phyloP scores from a whole-genome alignment of 2,113 vertebrate species.

The Meles meles region DNA sequence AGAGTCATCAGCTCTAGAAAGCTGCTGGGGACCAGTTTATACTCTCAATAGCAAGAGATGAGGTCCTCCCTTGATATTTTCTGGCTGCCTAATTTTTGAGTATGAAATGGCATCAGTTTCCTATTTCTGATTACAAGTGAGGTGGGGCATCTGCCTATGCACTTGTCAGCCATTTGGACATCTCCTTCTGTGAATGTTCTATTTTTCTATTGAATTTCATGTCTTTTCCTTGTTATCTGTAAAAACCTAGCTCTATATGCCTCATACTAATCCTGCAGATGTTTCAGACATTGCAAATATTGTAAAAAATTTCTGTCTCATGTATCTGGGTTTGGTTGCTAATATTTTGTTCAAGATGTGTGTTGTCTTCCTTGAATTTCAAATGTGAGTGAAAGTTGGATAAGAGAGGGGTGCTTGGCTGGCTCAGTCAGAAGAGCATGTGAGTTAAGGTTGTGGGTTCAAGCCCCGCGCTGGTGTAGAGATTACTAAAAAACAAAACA shows the following conservation, averaged over 20 bases:
- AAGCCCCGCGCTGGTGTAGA: not conserved
- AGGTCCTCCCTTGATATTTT: not conserved
- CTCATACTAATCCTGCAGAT: not conserved
- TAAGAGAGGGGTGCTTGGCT: not conserved
- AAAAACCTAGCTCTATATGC: not conserved
- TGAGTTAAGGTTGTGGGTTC: not conserved
- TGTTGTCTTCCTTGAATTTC: not conserved
- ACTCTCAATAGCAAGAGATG: not conserved
- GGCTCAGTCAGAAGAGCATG: not conserved
- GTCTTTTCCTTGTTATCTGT: conserved; percentile 1
- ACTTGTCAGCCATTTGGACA: not conserved
- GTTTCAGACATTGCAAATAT: not conserved
- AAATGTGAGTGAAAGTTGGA: not conserved
- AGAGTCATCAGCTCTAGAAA: not conserved
- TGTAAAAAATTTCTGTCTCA: not conserved
- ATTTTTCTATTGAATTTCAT: not conserved
- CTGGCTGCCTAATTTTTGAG: not conserved
- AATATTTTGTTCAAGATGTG: not conserved
- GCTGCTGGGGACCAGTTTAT: not conserved
- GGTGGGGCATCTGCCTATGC: not conserved
- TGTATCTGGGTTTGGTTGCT: not conserved
- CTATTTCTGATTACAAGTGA: not conserved
- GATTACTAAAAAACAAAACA: not conserved
- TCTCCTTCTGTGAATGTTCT: not conserved
- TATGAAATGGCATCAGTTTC: not conserved